phyloP scores from a whole-genome alignment of 2,113 vertebrate genomes.

The Crotalus tigris region DNA sequence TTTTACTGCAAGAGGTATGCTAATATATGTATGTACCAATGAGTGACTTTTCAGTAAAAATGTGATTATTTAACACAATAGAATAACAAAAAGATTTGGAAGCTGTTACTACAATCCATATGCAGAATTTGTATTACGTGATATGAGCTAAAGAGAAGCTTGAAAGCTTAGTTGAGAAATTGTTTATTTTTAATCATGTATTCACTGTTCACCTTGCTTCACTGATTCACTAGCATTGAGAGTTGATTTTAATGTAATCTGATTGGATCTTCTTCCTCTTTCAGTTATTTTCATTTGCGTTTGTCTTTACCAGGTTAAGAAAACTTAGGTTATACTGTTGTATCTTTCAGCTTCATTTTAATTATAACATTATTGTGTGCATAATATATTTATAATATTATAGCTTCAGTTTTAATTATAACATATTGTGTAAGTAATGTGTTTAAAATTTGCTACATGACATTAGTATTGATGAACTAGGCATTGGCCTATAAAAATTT shows the following conservation, averaged over 20 bases:
- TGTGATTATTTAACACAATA: background rate
- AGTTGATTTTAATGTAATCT: background rate
- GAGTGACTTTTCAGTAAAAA: background rate
- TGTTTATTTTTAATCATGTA: background rate
- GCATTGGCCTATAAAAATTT: background rate
- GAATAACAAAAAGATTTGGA: background rate
- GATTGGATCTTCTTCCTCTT: background rate
- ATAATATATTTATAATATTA: background rate
- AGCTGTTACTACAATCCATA: background rate
- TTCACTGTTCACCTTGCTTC: background rate
- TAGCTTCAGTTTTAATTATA: background rate
- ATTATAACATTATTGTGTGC: background rate
- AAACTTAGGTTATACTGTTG: background rate
- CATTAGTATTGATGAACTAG: background rate
- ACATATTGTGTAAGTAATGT: background rate
- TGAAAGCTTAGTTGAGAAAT: background rate
- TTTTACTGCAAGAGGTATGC: background rate
- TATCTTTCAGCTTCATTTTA: background rate
- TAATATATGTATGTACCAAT: background rate
- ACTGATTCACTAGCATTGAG: background rate
- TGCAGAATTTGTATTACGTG: background rate
- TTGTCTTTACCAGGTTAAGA: background rate
- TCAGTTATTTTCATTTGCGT: background rate
- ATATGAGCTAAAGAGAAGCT: background rate
- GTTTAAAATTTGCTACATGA: background rate